A percentile compares a stretch with the other conserved stretches of the same genome.
phyloP scores from a whole-genome alignment of 2,888 invertebrate genomes.

The Ernsta delagoae region DNA sequence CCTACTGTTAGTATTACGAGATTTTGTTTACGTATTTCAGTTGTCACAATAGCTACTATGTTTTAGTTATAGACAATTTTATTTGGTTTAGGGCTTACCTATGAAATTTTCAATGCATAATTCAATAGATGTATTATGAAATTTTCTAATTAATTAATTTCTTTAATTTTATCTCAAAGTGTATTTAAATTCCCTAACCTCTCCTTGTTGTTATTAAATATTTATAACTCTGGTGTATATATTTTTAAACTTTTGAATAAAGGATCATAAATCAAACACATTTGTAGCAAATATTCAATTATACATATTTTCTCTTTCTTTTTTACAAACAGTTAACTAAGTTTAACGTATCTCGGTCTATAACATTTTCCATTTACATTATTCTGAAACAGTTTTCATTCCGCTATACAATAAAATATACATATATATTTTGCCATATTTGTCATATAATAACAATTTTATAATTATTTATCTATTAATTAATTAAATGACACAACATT shows the following conservation, averaged over 20 bases:
- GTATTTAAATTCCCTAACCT: not conserved
- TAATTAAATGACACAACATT: constrained; percentile 80
- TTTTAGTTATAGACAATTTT: not conserved
- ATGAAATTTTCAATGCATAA: too few relatives aligned
- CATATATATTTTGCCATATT: constrained; percentile 75
- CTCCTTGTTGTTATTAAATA: not conserved
- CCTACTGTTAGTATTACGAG: constrained; percentile 63
- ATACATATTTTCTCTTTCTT: constrained; percentile 82
- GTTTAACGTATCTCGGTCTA: constrained; percentile 79
- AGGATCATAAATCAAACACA: constrained; percentile 64
- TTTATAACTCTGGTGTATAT: not conserved
- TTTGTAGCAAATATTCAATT: constrained; percentile 80
- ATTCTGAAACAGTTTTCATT: constrained; percentile 80
- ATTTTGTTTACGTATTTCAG: constrained; percentile 35
- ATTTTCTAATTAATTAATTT: too few relatives aligned
- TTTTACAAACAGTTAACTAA: constrained; percentile 85
- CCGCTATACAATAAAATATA: constrained; percentile 84
- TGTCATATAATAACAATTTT: constrained; percentile 78
- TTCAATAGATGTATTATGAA: too few relatives aligned
- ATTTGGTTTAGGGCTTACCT: too few relatives aligned
- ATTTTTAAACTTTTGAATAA: not conserved
- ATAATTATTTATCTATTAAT: constrained; percentile 73
- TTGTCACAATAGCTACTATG: not conserved
- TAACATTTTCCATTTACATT: constrained; percentile 82
- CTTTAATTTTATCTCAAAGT: too few relatives aligned